These are phyloP conservation scores for Phocides pigmalion DNA, from an alignment of 1,140 invertebrate species.

Conservation along the genomic window DNA sequence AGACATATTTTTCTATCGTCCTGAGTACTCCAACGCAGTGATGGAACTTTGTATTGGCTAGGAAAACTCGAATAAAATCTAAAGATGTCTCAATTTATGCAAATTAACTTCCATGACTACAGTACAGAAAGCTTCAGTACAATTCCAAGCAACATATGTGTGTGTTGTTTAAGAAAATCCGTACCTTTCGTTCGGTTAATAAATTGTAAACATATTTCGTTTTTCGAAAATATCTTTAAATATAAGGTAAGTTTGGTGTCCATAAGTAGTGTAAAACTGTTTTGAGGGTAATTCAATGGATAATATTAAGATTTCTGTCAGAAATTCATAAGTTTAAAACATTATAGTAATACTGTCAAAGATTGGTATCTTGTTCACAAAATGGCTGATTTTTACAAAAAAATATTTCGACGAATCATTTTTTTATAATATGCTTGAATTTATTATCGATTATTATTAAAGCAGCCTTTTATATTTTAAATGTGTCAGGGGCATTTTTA, in stretches of 20 bases:
- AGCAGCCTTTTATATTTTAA: no score
- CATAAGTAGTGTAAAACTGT: not conserved
- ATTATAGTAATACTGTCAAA: conserved; percentile 42
- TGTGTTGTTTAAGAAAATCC: conserved; percentile 38
- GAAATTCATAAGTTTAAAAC: conserved; percentile 4
- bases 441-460: no score
- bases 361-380: conserved; percentile 49
- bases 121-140: not conserved
- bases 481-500: no score
- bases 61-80: not conserved
- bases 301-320: not conserved
- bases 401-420: not conserved
- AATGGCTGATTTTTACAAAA: conserved; percentile 38
- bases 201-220: conserved; percentile 52
- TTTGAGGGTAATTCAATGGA: conserved; percentile 7
- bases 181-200: conserved; percentile 39
- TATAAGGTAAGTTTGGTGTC: conserved; percentile 46
- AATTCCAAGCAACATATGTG: conserved; percentile 25
- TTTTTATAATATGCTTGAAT: no score
- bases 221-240: conserved; percentile 49
- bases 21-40: not conserved
- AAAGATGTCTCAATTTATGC: conserved; percentile 9
- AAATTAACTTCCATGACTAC: conserved; percentile 2
- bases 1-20: not conserved
- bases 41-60: conserved; percentile 21